Conservation (phyloP, 2,113 vertebrate species). For the Sapayoa aenigma region DNA sequence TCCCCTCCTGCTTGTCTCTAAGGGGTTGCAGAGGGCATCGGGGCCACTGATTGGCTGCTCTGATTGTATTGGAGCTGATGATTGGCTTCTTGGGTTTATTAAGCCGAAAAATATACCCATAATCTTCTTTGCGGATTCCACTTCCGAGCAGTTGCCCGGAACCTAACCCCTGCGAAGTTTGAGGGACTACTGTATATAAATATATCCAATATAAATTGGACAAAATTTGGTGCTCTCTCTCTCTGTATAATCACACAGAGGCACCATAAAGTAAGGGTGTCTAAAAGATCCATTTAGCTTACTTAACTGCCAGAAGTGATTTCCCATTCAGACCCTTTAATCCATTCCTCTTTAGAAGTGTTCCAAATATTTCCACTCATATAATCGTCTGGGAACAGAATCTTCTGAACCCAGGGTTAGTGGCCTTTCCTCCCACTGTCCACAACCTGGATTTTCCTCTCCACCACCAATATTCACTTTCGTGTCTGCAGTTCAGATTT, state of each 20-base stretch:
- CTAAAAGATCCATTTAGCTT: not conserved
- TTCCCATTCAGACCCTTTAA: not conserved
- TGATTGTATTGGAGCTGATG: too few relatives aligned
- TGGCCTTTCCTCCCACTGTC: not conserved
- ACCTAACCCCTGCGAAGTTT: too few relatives aligned
- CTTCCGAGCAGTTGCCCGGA: too few relatives aligned
- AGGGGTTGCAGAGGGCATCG: too few relatives aligned
- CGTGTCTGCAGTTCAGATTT: not conserved
- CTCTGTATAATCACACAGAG: not conserved
- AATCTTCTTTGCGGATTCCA: too few relatives aligned
- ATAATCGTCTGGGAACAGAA: not conserved
- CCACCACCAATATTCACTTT: not conserved
- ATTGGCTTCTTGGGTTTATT: too few relatives aligned
- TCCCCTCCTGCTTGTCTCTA: too few relatives aligned
- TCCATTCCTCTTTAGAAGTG: not conserved
- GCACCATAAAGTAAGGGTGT: not conserved
- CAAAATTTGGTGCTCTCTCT: not conserved
- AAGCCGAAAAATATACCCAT: too few relatives aligned
- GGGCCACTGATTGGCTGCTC: too few relatives aligned
- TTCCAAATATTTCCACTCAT: not conserved
- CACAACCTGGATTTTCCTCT: not conserved
- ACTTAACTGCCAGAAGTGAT: not conserved
- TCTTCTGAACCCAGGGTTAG: not conserved
- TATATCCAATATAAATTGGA: not conserved
- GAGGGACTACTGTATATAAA: too few relatives aligned